A percentile compares a stretch with the other conserved stretches of the same genome.
Evolutionary conservation across 2,113 vertebrate genomes (phyloP).

Genomic region (Elachura formosa): DNA sequence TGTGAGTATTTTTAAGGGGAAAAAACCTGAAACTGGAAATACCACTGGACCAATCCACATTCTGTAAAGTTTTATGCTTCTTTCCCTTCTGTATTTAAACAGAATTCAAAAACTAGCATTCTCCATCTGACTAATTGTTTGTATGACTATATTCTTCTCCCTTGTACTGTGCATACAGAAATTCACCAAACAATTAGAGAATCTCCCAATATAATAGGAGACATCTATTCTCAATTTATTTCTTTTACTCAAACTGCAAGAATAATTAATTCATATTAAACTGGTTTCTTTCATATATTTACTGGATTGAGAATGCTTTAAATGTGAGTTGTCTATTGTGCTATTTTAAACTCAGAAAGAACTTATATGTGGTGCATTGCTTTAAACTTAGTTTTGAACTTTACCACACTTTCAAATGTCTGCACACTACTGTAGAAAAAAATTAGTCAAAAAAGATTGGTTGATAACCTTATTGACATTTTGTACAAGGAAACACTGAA

Average conservation of each 20-base stretch:
- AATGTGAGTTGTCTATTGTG: background rate
- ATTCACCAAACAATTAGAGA: background rate
- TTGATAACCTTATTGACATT: background rate
- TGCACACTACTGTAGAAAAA: background rate
- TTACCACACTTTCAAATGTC: background rate
- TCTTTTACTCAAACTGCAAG: background rate
- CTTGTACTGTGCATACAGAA: background rate
- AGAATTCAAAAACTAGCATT: background rate
- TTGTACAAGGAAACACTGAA: background rate
- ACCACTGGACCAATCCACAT: background rate
- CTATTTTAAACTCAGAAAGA: background rate
- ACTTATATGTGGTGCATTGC: background rate
- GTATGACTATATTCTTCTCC: background rate
- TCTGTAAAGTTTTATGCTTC: background rate
- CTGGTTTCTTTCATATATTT: background rate
- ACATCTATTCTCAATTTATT: background rate
- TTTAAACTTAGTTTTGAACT: conserved; percentile 29
- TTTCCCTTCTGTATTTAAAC: conserved; percentile 4
- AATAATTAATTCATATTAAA: background rate
- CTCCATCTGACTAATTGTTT: background rate
- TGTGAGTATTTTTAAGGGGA: background rate
- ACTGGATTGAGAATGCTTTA: background rate
- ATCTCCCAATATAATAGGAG: background rate
- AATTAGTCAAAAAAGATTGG: background rate
- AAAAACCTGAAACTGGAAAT: background rate